Percentiles rank a stretch among this genome's conserved stretches.
These are phyloP conservation scores for Taenaris catops DNA, from an alignment of 2,888 invertebrate genomes.

Conservation along the genomic window DNA sequence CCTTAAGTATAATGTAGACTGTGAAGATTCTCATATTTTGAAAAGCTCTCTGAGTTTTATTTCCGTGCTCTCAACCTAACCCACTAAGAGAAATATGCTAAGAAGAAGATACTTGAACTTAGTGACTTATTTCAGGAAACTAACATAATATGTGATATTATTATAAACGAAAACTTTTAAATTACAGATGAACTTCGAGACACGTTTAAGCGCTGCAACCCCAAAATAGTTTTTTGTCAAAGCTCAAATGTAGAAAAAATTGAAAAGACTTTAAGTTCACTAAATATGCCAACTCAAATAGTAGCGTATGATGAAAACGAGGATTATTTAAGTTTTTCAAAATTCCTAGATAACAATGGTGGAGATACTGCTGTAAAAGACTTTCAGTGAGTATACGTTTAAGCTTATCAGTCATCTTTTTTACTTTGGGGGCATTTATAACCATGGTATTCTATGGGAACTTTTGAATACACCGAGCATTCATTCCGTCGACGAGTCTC, in stretches of 20 bases:
- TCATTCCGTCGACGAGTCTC: too few relatives aligned
- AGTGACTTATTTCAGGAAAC: slow-evolving; percentile 24
- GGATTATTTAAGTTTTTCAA: slow-evolving; percentile 30
- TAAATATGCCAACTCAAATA: slow-evolving; percentile 30
- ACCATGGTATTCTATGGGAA: too few relatives aligned
- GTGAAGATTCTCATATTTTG: too few relatives aligned
- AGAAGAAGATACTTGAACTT: slow-evolving; percentile 16
- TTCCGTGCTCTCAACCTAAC: too few relatives aligned
- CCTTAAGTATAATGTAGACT: too few relatives aligned
- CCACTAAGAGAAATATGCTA: too few relatives aligned
- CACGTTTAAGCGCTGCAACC: slow-evolving; percentile 32
- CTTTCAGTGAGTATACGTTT: slow-evolving; percentile 28
- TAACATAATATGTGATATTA: neutral
- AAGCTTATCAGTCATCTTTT: neutral
- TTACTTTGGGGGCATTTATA: too few relatives aligned
- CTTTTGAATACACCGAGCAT: too few relatives aligned
- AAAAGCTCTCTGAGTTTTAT: too few relatives aligned
- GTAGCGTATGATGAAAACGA: slow-evolving; percentile 36
- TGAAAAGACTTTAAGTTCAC: slow-evolving; percentile 31
- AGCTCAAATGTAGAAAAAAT: slow-evolving; percentile 33
- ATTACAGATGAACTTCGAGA: slow-evolving; percentile 38
- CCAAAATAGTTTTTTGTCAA: slow-evolving; percentile 44
- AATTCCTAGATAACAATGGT: slow-evolving; percentile 31
- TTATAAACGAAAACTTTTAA: neutral
- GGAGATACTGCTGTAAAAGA: slow-evolving; percentile 23